Conservation (phyloP, 1,140 invertebrate genomes). For the Aphelinus certus region DNA sequence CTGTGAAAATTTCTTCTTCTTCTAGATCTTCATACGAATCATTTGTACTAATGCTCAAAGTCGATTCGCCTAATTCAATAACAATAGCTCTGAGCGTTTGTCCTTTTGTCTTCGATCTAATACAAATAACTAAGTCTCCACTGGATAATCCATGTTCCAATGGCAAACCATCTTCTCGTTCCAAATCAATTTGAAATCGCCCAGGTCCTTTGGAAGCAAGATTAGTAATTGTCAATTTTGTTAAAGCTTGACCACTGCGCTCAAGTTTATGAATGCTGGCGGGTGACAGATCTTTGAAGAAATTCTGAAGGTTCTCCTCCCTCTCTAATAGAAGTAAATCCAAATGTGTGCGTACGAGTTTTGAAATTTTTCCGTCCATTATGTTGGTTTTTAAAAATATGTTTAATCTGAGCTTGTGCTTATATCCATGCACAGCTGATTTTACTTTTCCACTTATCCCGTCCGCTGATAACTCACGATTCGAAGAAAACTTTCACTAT, state of each 20-base stretch:
- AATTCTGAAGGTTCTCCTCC: constrained; percentile 46
- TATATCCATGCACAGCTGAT: too few species aligned
- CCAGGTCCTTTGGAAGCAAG: constrained; percentile 42
- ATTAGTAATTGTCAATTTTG: constrained; percentile 47
- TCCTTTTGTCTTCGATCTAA: constrained; percentile 44
- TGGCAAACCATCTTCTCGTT: constrained; percentile 40
- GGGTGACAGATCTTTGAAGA: constrained; percentile 46
- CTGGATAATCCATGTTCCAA: constrained; percentile 43
- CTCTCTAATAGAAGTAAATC: constrained; percentile 46
- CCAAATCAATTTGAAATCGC: constrained; percentile 47
- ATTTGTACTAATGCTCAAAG: constrained; percentile 45
- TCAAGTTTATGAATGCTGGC: constrained; percentile 45
- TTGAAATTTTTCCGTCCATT: constrained; percentile 49
- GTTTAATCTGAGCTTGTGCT: too few species aligned
- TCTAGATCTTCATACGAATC: constrained; percentile 43
- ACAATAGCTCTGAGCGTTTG: constrained; percentile 44
- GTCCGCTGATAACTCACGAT: too few species aligned
- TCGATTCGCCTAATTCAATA: constrained; percentile 40
- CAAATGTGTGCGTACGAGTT: constrained; percentile 43
- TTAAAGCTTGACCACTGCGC: constrained; percentile 45
- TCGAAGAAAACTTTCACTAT: too few species aligned
- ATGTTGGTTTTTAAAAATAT: not conserved
- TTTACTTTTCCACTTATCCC: too few species aligned
- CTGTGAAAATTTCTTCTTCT: constrained; percentile 45
- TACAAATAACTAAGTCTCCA: constrained; percentile 49